These are phyloP conservation scores for Agelastica alni DNA, from an alignment of 2,888 invertebrate genomes.

Conservation along the genomic window DNA sequence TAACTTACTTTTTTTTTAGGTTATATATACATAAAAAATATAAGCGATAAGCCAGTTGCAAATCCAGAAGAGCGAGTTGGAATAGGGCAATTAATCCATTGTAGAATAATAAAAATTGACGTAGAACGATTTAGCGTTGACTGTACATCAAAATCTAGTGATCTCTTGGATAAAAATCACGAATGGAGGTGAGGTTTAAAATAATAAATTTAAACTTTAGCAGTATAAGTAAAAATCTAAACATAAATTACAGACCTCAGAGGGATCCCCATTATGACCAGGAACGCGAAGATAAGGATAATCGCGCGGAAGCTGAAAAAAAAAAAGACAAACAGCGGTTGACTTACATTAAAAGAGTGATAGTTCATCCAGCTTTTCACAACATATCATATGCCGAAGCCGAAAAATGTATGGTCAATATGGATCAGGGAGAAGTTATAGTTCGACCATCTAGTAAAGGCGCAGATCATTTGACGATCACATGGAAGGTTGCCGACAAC, in stretches of 20 bases:
- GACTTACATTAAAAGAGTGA: slow-evolving; percentile 93
- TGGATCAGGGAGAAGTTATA: slow-evolving; percentile 97
- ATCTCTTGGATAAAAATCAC: slow-evolving; percentile 86
- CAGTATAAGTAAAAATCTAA: slow-evolving; percentile 9
- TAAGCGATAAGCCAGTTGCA: slow-evolving; percentile 90
- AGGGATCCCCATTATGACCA: slow-evolving; percentile 92
- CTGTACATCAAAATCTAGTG: slow-evolving; percentile 91
- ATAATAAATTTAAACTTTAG: neutral
- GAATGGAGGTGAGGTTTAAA: slow-evolving; percentile 73
- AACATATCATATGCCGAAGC: slow-evolving; percentile 94
- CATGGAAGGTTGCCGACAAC: slow-evolving; percentile 96
- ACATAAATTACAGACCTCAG: slow-evolving; percentile 65
- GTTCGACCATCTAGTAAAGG: slow-evolving; percentile 95
- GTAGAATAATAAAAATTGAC: slow-evolving; percentile 93
- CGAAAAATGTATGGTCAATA: slow-evolving; percentile 84
- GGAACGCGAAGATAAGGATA: slow-evolving; percentile 80
- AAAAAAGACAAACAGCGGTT: slow-evolving; percentile 82
- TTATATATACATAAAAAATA: slow-evolving; percentile 90
- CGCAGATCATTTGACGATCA: slow-evolving; percentile 92
- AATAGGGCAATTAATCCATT: slow-evolving; percentile 81
- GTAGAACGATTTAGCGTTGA: slow-evolving; percentile 93
- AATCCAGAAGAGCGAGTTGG: slow-evolving; percentile 93
- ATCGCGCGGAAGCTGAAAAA: slow-evolving; percentile 75
- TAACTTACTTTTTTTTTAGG: slow-evolving; percentile 66
- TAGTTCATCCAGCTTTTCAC: slow-evolving; percentile 96